These are phyloP conservation scores for Diglossa cyanea DNA, from an alignment of 2,797 vertebrate genomes.

Conservation along the genomic window DNA sequence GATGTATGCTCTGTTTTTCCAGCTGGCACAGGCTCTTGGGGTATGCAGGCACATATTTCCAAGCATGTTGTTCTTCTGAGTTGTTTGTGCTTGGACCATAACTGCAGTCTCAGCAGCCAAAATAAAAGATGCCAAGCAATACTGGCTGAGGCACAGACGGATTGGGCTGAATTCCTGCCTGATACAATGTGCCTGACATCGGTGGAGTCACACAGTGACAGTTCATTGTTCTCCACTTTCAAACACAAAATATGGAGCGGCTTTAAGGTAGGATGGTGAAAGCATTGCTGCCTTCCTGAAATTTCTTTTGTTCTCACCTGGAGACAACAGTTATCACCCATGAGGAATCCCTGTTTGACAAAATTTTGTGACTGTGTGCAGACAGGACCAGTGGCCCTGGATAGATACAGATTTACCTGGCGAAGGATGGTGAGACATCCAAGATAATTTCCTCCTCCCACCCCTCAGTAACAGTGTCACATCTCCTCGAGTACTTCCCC, in stretches of 20 bases:
- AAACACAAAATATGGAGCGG: not conserved
- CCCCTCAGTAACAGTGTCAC: not conserved
- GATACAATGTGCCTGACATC: slow-evolving; percentile 14
- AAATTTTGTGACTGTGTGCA: rapidly evolving
- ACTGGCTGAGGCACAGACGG: slow-evolving; percentile 42
- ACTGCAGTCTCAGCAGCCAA: slow-evolving; percentile 39
- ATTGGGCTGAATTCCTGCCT: slow-evolving; percentile 16
- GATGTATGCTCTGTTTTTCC: slow-evolving; percentile 27
- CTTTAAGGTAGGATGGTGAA: not conserved
- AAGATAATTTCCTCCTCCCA: not conserved
- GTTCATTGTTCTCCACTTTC: slow-evolving; percentile 62
- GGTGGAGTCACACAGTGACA: not conserved
- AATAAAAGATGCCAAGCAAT: slow-evolving; percentile 60
- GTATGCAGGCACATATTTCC: slow-evolving; percentile 36
- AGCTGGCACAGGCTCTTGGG: slow-evolving; percentile 46
- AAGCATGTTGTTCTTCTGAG: slow-evolving; percentile 44
- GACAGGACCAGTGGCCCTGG: not conserved
- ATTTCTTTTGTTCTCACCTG: not conserved
- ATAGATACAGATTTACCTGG: not conserved
- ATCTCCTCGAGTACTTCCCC: not conserved
- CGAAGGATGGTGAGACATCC: not conserved
- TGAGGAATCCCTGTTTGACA: not conserved
- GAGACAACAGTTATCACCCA: not conserved
- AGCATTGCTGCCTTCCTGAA: not conserved
- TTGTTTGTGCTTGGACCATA: slow-evolving; percentile 53